These are phyloP conservation scores for Adelognathus sp. DNA, from an alignment of 2,888 invertebrate species.

Conservation along the genomic window DNA sequence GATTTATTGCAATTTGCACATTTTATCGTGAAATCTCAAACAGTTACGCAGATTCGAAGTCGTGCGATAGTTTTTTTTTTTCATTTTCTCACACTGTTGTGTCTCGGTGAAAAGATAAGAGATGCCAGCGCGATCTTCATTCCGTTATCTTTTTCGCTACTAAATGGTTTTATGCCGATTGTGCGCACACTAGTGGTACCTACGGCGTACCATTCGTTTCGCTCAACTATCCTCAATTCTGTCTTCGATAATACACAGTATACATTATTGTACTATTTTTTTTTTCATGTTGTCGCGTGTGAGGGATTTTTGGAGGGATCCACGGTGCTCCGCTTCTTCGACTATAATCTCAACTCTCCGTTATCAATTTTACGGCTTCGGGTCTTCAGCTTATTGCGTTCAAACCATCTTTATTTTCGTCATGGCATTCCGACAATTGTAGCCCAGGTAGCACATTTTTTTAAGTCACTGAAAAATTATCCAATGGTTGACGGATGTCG, in stretches of 20 bases:
- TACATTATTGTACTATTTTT: slow-evolving; percentile 54
- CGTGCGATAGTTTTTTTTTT: neutral
- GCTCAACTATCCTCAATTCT: slow-evolving; percentile 13
- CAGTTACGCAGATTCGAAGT: neutral
- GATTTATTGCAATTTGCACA: slow-evolving; percentile 47
- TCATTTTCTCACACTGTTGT: neutral
- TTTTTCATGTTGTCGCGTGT: slow-evolving; percentile 42
- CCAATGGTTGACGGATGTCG: no score
- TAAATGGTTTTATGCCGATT: slow-evolving; percentile 29
- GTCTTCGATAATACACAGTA: slow-evolving; percentile 44
- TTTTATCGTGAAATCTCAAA: neutral
- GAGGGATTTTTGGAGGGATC: slow-evolving; percentile 20
- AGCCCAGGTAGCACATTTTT: no score
- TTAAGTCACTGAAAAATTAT: no score
- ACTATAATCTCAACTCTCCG: neutral
- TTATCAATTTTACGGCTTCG: no score
- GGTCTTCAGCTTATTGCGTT: no score
- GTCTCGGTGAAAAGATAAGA: slow-evolving; percentile 29
- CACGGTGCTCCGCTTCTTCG: slow-evolving; percentile 2
- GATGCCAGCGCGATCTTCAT: neutral
- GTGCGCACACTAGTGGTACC: slow-evolving; percentile 23
- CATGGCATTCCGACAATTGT: no score
- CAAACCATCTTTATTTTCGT: no score
- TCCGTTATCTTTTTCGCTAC: slow-evolving; percentile 7
- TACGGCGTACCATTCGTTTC: slow-evolving; percentile 26